A percentile compares a stretch with the other conserved stretches of the same genome.
Conservation (phyloP, 1,140 invertebrate species). For the Drosophila hydei region DNA sequence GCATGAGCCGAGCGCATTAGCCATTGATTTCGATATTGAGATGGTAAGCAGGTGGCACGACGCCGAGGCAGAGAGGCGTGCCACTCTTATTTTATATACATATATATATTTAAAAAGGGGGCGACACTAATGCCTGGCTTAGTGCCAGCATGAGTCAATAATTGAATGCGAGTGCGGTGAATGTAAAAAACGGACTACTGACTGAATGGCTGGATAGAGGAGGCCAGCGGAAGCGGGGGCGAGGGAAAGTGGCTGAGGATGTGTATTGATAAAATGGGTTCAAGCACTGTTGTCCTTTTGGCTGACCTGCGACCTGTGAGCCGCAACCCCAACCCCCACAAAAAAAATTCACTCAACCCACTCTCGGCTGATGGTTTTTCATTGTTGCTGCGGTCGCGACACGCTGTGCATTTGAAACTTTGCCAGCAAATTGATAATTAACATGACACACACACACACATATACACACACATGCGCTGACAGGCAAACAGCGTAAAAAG, state of each 20-base stretch:
- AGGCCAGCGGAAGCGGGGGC: not conserved
- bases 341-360: not conserved
- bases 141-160: slow-evolving; percentile 81
- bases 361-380: slow-evolving; percentile 64
- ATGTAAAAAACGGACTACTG: slow-evolving; percentile 21
- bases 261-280: slow-evolving; percentile 34
- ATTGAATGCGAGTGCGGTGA: slow-evolving; percentile 62
- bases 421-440: slow-evolving; percentile 76
- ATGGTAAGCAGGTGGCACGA: slow-evolving; percentile 5
- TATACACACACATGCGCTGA: slow-evolving; percentile 19
- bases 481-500: slow-evolving; percentile 51
- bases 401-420: slow-evolving; percentile 52
- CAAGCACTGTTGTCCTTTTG: slow-evolving; percentile 47
- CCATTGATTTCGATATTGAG: slow-evolving; percentile 73
- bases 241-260: slow-evolving; percentile 1
- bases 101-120: not conserved
- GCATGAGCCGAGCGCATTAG: slow-evolving; percentile 76
- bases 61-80: not conserved
- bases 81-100: not conserved
- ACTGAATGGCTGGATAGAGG: slow-evolving; percentile 5
- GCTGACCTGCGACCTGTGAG: slow-evolving; percentile 24
- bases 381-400: slow-evolving; percentile 78
- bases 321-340: not conserved
- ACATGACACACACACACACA: slow-evolving; percentile 48
- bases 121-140: slow-evolving; percentile 58